Conservation (phyloP, 2,888 invertebrate genomes). For the Nomada goodeniana region DNA sequence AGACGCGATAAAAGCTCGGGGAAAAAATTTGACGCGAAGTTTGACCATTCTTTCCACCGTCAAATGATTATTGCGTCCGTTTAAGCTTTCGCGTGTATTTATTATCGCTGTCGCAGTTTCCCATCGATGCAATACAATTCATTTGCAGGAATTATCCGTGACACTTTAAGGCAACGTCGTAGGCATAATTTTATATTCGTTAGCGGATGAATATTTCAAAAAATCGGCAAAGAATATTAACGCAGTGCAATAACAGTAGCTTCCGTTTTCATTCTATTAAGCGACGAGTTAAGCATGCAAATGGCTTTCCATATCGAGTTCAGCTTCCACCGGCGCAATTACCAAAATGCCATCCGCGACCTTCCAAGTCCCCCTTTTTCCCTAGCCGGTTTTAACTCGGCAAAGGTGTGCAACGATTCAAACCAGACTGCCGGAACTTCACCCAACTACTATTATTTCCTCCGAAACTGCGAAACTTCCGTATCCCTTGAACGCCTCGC, state of each 20-base stretch:
- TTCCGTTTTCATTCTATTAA: conserved; percentile 1
- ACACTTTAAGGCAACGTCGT: neutral
- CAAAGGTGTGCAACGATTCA: conserved; percentile 13
- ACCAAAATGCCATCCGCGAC: conserved; percentile 37
- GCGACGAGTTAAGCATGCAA: conserved; percentile 19
- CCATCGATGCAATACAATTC: neutral
- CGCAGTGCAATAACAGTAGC: conserved; percentile 12
- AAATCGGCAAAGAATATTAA: neutral
- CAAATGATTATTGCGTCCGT: neutral
- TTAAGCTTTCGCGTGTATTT: neutral
- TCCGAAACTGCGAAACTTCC: conserved; percentile 62
- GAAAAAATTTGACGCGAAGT: conserved; percentile 10
- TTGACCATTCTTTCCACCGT: conserved; percentile 22
- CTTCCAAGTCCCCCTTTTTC: conserved; percentile 33
- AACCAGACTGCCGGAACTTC: conserved; percentile 46
- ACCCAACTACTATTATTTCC: conserved; percentile 61
- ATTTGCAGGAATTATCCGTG: neutral
- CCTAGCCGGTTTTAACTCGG: conserved; percentile 35
- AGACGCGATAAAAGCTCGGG: conserved; percentile 4
- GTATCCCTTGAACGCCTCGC: conserved; percentile 13
- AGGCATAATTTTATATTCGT: too few species aligned
- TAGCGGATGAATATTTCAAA: neutral
- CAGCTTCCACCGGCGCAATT: conserved; percentile 40
- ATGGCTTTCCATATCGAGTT: conserved; percentile 17
- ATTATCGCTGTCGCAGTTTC: neutral